Percentiles rank a stretch among this genome's conserved stretches.
Conservation (phyloP, 2,888 invertebrate species). For the Melieria omissa region DNA sequence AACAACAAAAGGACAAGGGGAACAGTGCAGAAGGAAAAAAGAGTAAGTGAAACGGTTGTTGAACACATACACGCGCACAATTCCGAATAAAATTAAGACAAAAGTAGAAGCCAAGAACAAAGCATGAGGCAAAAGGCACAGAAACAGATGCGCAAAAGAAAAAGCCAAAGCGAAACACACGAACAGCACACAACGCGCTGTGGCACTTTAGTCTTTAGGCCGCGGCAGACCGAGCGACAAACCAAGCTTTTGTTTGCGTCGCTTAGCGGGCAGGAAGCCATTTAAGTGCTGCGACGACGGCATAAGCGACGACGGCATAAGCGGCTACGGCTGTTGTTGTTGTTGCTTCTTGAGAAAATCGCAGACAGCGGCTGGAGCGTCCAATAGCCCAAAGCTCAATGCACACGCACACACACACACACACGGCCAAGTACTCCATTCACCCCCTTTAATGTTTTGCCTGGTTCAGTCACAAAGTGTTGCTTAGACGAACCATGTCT, state of each 20-base stretch:
- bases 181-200: neutral
- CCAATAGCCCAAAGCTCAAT: slow-evolving; percentile 4
- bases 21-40: neutral
- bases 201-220: neutral
- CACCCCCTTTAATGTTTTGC: no score
- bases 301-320: neutral
- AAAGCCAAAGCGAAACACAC: neutral
- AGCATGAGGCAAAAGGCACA: slow-evolving; percentile 14
- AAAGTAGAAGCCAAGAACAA: slow-evolving; percentile 7
- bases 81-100: slow-evolving; percentile 7
- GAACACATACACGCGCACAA: neutral
- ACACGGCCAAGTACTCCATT: neutral
- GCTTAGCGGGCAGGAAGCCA: slow-evolving; percentile 56
- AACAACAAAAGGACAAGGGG: neutral
- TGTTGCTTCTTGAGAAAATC: slow-evolving; percentile 60
- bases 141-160: neutral
- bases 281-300: slow-evolving; percentile 54
- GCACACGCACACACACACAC: neutral
- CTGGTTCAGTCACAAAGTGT: no score
- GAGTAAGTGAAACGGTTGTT: no score
- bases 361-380: slow-evolving; percentile 46
- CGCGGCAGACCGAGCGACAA: neutral
- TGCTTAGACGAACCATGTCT: no score
- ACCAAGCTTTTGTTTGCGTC: neutral
- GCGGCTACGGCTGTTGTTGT: neutral